A percentile compares a stretch with the other conserved stretches of the same genome.
phyloP scores from a whole-genome alignment of 2,888 invertebrate genomes.

The Lordiphosa andalusiaca region DNA sequence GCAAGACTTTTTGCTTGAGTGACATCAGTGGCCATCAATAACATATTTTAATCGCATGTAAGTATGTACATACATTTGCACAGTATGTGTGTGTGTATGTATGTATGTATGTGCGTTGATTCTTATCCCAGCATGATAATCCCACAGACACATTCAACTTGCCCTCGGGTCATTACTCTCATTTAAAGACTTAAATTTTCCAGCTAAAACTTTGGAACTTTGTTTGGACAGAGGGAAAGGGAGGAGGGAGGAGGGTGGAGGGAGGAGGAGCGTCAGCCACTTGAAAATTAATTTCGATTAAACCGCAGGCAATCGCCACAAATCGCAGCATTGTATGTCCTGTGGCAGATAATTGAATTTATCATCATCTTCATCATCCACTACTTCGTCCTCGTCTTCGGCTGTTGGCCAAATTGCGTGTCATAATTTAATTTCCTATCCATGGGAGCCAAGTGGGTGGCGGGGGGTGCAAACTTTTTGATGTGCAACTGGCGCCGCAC shows the following conservation, averaged over 20 bases:
- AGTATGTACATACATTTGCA: too few species aligned
- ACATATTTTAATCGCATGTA: too few species aligned
- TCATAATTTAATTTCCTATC: constrained; percentile 53
- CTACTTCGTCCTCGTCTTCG: constrained; percentile 1
- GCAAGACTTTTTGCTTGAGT: too few species aligned
- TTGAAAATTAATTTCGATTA: constrained; percentile 59
- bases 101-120: too few species aligned
- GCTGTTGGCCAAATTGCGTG: constrained; percentile 49
- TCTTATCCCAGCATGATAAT: neutral
- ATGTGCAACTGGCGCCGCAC: constrained; percentile 1
- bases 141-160: too few species aligned
- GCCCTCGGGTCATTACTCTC: too few species aligned
- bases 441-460: constrained; percentile 2
- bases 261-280: constrained; percentile 20
- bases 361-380: constrained; percentile 23
- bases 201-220: constrained; percentile 15
- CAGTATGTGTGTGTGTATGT: too few species aligned
- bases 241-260: too few species aligned
- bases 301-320: constrained; percentile 55
- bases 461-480: too few species aligned
- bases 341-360: constrained; percentile 53
- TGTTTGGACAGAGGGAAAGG: neutral
- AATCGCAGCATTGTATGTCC: constrained; percentile 16
- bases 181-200: constrained; percentile 22
- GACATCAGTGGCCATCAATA: too few species aligned